These are phyloP conservation scores for Schizopygopsis pylzovi DNA, from an alignment of 2,797 vertebrate genomes.

Conservation along the genomic window DNA sequence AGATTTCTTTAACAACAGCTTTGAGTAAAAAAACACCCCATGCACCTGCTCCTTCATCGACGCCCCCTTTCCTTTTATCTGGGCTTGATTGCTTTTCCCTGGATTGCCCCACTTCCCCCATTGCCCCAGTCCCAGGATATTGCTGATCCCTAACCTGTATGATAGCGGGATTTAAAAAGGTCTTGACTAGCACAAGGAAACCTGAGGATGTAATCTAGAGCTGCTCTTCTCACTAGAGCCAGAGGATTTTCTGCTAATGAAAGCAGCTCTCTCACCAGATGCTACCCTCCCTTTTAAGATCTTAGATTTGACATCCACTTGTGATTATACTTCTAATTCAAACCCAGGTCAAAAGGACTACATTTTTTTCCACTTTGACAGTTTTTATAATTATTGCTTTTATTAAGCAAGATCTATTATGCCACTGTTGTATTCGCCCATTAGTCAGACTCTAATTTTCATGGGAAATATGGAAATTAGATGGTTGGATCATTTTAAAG, in stretches of 20 bases:
- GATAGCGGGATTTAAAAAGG: slow-evolving; percentile 57
- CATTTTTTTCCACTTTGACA: not conserved
- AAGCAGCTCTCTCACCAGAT: slow-evolving; percentile 38
- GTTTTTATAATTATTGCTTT: slow-evolving; percentile 9
- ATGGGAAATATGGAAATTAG: slow-evolving; percentile 20
- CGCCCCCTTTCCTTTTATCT: slow-evolving; percentile 57
- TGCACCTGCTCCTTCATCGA: slow-evolving; percentile 56
- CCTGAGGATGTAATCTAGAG: slow-evolving; percentile 51
- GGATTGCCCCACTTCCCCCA: slow-evolving; percentile 56
- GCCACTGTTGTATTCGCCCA: not conserved
- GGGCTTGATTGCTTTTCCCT: slow-evolving; percentile 60
- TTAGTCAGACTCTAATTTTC: not conserved
- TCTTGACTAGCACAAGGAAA: slow-evolving; percentile 46
- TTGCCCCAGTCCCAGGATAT: slow-evolving; percentile 47
- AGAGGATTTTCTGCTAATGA: slow-evolving; percentile 53
- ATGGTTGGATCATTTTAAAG: not conserved
- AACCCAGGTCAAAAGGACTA: not conserved
- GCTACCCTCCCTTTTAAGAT: slow-evolving; percentile 37
- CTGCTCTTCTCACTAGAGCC: slow-evolving; percentile 40
- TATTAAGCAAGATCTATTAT: not conserved
- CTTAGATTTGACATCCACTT: slow-evolving; percentile 9
- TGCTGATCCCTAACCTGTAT: slow-evolving; percentile 60
- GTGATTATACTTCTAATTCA: slow-evolving; percentile 22
- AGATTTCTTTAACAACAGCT: slow-evolving; percentile 58
- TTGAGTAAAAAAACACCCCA: slow-evolving; percentile 56